Percentiles rank a stretch among this genome's conserved stretches.
phyloP scores from a whole-genome alignment of 2,888 invertebrate species.

The Dexiosoma caninum region DNA sequence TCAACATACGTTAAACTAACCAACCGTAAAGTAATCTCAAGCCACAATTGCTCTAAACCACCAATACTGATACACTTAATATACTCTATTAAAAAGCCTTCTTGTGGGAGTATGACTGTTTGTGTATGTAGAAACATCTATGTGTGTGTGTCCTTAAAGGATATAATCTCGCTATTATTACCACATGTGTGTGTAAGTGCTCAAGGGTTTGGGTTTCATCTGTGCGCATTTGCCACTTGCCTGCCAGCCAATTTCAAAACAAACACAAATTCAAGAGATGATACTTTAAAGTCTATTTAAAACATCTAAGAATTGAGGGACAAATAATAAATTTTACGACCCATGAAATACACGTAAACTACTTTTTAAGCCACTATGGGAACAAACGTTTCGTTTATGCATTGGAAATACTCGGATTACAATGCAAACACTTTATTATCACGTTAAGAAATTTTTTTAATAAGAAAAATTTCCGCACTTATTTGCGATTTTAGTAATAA shows the following conservation, averaged over 20 bases:
- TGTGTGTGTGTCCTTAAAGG: neutral
- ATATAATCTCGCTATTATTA: neutral
- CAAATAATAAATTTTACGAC: neutral
- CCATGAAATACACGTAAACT: neutral
- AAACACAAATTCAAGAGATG: neutral
- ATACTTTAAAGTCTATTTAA: neutral
- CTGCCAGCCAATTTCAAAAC: constrained; percentile 13
- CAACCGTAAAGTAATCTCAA: constrained; percentile 61
- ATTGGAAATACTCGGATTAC: no score
- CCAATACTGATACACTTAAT: neutral
- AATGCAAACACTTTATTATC: no score
- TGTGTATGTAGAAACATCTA: neutral
- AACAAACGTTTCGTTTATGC: no score
- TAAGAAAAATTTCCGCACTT: no score
- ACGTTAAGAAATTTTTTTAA: no score
- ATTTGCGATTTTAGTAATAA: no score
- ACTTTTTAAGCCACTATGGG: no score
- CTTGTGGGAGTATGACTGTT: neutral
- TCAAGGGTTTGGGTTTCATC: constrained; percentile 8
- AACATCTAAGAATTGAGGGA: neutral
- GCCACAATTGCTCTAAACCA: constrained; percentile 52
- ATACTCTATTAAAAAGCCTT: neutral
- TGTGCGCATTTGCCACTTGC: constrained; percentile 11
- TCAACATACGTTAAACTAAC: constrained; percentile 62
- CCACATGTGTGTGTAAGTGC: neutral